phyloP scores from a whole-genome alignment of 2,888 invertebrate genomes.

The Scaptomyza reducta region DNA sequence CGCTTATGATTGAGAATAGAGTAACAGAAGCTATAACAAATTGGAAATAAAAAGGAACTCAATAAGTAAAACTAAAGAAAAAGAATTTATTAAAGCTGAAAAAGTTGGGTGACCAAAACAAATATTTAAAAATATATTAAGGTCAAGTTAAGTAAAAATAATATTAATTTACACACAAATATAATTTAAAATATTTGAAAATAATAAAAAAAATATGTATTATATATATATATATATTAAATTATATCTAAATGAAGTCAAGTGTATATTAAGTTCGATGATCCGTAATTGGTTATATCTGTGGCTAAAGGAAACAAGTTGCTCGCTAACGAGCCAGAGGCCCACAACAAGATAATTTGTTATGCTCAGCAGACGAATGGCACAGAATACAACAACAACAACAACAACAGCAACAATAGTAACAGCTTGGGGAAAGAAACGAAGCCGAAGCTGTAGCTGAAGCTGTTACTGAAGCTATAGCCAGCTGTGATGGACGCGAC shows the following conservation, averaged over 20 bases:
- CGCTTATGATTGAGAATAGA: neutral
- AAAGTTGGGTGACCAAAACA: no score
- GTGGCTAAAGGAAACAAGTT: conserved; percentile 63
- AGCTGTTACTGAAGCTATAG: conserved; percentile 1
- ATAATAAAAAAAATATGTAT: no score
- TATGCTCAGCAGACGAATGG: conserved; percentile 62
- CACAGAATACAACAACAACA: conserved; percentile 32
- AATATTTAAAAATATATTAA: no score
- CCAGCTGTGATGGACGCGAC: conserved; percentile 70
- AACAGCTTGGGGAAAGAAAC: conserved; percentile 26
- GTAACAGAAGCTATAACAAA: neutral
- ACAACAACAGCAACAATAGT: conserved; percentile 29
- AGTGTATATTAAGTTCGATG: conserved; percentile 49
- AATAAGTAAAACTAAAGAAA: no score
- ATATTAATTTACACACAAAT: neutral
- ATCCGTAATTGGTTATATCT: conserved; percentile 38
- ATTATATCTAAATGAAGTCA: neutral
- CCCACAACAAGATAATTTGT: conserved; percentile 72
- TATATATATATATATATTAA: no score
- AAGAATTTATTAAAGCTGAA: no score
- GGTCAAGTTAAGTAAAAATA: no score
- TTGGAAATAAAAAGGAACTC: no score
- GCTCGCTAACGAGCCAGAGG: conserved; percentile 68
- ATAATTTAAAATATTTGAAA: neutral
- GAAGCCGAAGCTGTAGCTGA: conserved; percentile 19